Percentiles rank a stretch among this genome's conserved stretches.
These are phyloP conservation scores for Oncorhynchus kisutch DNA, from an alignment of 2,113 vertebrate genomes.

Conservation along the genomic window DNA sequence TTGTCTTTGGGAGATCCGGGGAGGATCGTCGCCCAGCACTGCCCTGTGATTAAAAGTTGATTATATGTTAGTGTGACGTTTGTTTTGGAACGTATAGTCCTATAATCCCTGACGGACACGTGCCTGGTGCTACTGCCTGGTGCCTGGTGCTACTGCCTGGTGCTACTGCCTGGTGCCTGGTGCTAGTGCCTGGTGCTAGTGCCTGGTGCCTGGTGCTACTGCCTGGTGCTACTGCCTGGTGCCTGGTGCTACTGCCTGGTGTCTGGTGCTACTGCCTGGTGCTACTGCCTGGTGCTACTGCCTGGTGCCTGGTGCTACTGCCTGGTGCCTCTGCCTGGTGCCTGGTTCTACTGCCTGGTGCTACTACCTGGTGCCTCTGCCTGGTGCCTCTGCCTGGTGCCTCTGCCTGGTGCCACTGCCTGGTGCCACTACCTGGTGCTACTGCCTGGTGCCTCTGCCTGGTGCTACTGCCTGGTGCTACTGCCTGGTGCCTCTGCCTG, in stretches of 20 bases:
- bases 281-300: too few relatives aligned
- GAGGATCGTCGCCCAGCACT: neutral
- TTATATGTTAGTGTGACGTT: conserved; percentile 14
- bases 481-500: too few relatives aligned
- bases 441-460: too few relatives aligned
- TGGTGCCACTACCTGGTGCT: too few relatives aligned
- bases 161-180: too few relatives aligned
- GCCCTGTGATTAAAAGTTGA: conserved; percentile 23
- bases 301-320: too few relatives aligned
- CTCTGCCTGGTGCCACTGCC: neutral
- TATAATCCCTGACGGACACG: conserved; percentile 17
- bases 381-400: neutral
- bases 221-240: too few relatives aligned
- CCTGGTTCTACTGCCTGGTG: neutral
- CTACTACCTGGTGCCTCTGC: neutral
- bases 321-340: neutral
- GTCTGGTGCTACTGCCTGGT: too few relatives aligned
- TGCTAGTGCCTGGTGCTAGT: too few relatives aligned
- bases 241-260: too few relatives aligned
- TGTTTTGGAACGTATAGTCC: neutral
- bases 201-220: too few relatives aligned
- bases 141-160: neutral
- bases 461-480: too few relatives aligned
- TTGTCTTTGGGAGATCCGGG: conserved; percentile 13
- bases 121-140: neutral